These are phyloP conservation scores for Jaculus jaculus DNA, from an alignment of 2,113 vertebrate species.

Conservation along the genomic window DNA sequence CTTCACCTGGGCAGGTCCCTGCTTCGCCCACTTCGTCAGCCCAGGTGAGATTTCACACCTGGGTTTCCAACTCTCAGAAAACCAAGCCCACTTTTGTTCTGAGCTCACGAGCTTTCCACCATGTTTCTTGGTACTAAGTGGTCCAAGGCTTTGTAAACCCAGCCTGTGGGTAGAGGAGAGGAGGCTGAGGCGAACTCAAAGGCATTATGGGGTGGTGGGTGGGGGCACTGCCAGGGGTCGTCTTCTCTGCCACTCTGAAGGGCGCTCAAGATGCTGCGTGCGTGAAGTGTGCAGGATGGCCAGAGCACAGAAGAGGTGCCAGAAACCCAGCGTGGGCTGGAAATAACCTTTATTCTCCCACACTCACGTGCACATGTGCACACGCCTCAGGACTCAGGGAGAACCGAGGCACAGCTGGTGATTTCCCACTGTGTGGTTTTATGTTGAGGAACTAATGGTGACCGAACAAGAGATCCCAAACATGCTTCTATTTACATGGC, in stretches of 20 bases:
- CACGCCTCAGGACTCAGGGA: neutral
- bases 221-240: neutral
- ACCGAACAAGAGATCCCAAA: neutral
- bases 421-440: neutral
- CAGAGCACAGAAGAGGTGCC: too few relatives aligned
- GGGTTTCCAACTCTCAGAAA: neutral
- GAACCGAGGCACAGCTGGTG: neutral
- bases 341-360: neutral
- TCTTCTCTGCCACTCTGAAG: neutral
- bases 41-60: rapidly evolving
- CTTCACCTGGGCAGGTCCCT: neutral
- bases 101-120: neutral
- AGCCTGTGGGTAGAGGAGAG: neutral
- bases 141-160: neutral
- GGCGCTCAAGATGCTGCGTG: neutral
- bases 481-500: neutral
- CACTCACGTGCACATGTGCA: rapidly evolving
- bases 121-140: neutral
- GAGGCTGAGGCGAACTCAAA: neutral
- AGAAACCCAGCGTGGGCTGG: neutral
- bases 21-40: neutral
- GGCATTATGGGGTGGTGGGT: neutral
- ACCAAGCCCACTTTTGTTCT: rapidly evolving
- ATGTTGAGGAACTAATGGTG: neutral
- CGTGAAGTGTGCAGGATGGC: neutral